Conservation (phyloP, 2,113 vertebrate species). For the Aspidoscelis tigris region DNA sequence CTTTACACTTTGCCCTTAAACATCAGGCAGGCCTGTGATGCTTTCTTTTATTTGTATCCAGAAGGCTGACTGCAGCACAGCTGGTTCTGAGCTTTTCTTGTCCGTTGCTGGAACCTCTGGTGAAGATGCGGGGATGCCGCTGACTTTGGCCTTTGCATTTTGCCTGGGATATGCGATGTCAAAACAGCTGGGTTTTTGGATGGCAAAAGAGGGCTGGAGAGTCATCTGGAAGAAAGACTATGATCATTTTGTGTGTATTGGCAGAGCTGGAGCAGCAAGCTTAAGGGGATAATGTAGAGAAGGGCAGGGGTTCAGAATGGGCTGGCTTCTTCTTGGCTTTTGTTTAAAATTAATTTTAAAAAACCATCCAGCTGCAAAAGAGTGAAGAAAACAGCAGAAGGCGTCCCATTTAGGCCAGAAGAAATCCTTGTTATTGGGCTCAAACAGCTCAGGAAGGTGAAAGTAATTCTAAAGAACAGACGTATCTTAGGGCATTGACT, state of each 20-base stretch:
- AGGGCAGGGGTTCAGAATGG: slow-evolving; percentile 26
- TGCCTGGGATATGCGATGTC: not conserved
- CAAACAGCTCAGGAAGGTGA: not conserved
- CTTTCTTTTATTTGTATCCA: not conserved
- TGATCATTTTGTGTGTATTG: slow-evolving; percentile 19
- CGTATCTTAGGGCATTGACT: not conserved
- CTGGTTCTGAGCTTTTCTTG: not conserved
- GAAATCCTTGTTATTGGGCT: not conserved
- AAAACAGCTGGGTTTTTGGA: slow-evolving; percentile 2
- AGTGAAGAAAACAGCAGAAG: slow-evolving; percentile 22
- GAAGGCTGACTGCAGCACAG: not conserved
- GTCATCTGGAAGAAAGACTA: slow-evolving; percentile 5
- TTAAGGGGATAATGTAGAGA: slow-evolving; percentile 23
- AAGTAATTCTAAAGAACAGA: not conserved
- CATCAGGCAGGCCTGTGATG: not conserved
- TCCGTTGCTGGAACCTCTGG: not conserved
- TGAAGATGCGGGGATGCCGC: not conserved
- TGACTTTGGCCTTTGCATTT: not conserved
- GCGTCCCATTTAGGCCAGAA: not conserved
- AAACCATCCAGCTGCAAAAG: slow-evolving; percentile 21
- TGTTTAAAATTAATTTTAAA: slow-evolving; percentile 32
- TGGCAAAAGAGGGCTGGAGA: not conserved
- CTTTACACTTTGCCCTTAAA: not conserved
- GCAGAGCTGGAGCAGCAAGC: slow-evolving; percentile 17
- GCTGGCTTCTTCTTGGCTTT: slow-evolving; percentile 26